Base-by-base conservation (phyloP, 1,140 invertebrate genomes). In the Papilio polyxenes region DNA sequence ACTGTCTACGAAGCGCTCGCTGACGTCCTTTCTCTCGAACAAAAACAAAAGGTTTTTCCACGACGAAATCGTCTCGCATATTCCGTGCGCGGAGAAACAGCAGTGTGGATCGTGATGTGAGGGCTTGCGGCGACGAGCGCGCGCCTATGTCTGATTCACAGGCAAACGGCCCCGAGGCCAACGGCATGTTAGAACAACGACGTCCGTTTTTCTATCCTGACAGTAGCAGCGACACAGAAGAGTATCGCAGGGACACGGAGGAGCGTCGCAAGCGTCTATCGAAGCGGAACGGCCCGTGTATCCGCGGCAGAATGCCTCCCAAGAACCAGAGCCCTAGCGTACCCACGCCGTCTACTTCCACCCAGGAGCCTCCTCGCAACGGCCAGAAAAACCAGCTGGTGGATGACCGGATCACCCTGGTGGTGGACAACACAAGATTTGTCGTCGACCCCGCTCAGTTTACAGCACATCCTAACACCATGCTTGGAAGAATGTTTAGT, bases 401-500 rank as follows among this genome's bases (percentile, higher is more conserved):
- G 74, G 97, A 98, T 81, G 97, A 98, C 85, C 92, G 97, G 69
- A 97, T 99, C 31, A 99, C 98, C 2, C 95, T 99, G 40, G 97
- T 99, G 20, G 98, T 99, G 8, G 98, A 99, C 91, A 98, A 98
- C 85, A 98, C 98, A 0, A 95, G 98, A 85, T 99, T 98, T 92
- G 96, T 98, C 8, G 96, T 99, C 3, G 98, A 99, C 94, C 98
- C 98, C 6, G 96, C 97, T 13, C 95, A 99, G 77, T 98, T 99
- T 88, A 97, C 97, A 10, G 97, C 97, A 2, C 97, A 98, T 94
- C 98, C 98, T 7, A 98, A 98, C 90, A 99, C 98, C 0, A 98
- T 99, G 98, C 87, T 98, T 7, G 99, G 99, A 37, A 97, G 98
- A 88, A 99, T 99, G 99, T 99, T 99, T 91, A 98, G 98, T 91